Conservation (phyloP, 2,888 invertebrate species). For the Rhaphigaster nebulosa region DNA sequence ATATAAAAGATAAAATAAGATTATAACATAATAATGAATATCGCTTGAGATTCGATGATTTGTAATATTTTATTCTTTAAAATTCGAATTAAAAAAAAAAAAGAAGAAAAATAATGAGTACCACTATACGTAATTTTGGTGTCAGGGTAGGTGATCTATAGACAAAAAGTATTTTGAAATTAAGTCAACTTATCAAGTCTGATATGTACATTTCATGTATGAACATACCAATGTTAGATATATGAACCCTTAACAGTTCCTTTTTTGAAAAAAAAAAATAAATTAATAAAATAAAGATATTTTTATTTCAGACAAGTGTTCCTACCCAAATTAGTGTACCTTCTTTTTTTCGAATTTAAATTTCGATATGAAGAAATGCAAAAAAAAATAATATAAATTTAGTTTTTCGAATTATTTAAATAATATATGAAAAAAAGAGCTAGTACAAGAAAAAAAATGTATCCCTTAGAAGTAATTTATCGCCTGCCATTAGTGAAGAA, state of each 20-base stretch:
- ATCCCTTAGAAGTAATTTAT: conserved; percentile 58
- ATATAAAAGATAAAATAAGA: conserved; percentile 59
- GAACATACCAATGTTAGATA: conserved; percentile 2
- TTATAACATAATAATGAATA: conserved; percentile 55
- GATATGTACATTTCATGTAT: conserved; percentile 47
- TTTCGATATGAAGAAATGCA: neutral
- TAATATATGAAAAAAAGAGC: conserved; percentile 40
- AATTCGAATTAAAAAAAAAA: conserved; percentile 66
- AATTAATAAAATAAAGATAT: too few species aligned
- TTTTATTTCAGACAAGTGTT: conserved; percentile 50
- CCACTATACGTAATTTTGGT: conserved; percentile 86
- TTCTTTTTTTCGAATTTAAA: conserved; percentile 43
- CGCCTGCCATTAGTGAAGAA: conserved; percentile 62
- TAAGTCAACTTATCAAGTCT: conserved; percentile 54
- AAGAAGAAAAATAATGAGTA: conserved; percentile 73
- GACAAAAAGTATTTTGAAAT: conserved; percentile 50
- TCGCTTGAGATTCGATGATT: conserved; percentile 58
- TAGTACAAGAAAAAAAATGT: conserved; percentile 57
- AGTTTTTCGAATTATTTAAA: conserved; percentile 51
- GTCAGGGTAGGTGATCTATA: conserved; percentile 78
- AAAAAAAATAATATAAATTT: conserved; percentile 30
- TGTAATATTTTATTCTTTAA: conserved; percentile 50
- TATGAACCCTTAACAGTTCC: conserved; percentile 51
- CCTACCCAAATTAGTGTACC: conserved; percentile 50
- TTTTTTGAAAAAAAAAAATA: conserved; percentile 42